Conservation (phyloP, 2,113 vertebrate genomes). For the Columbina picui region DNA sequence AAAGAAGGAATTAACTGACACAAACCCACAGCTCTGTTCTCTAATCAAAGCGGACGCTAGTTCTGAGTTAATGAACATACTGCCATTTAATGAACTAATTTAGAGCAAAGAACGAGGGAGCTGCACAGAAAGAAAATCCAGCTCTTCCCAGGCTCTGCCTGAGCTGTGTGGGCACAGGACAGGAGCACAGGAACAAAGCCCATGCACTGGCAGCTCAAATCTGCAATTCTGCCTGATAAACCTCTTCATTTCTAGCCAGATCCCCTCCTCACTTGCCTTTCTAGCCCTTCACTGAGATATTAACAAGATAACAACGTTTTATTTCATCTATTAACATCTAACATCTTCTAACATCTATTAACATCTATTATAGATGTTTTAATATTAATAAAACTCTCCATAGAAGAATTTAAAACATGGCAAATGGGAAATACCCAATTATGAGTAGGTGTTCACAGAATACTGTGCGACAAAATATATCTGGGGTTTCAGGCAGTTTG, state of each 20-base stretch:
- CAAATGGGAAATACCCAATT: not conserved
- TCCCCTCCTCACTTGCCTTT: not conserved
- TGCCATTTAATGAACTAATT: not conserved
- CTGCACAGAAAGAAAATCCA: not conserved
- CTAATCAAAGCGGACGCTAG: not conserved
- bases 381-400: not conserved
- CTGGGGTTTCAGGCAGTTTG: conserved; percentile 13
- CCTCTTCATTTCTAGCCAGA: not conserved
- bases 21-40: not conserved
- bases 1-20: not conserved
- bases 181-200: not conserved
- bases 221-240: not conserved
- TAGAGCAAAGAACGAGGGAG: not conserved
- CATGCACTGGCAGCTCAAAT: not conserved
- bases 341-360: no score
- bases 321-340: not conserved
- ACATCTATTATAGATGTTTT: not conserved
- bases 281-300: not conserved
- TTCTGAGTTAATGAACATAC: not conserved
- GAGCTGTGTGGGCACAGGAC: not conserved
- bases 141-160: not conserved
- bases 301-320: not conserved
- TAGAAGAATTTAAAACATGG: not conserved
- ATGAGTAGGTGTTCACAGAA: not conserved
- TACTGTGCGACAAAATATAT: not conserved